Conservation (phyloP, 1,140 invertebrate genomes). For the Scylla paramamosain region DNA sequence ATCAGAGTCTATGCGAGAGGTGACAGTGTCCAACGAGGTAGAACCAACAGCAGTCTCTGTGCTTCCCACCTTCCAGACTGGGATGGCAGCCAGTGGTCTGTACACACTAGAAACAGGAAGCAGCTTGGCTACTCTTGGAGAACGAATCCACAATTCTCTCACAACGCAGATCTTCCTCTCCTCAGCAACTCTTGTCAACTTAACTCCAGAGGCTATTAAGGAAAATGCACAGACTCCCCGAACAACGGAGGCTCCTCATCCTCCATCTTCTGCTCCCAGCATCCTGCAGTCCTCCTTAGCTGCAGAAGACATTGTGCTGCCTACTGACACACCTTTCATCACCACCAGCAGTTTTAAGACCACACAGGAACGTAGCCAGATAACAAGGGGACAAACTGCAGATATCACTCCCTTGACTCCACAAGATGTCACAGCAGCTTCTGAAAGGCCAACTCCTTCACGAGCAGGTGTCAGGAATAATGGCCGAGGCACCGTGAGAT, state of each 20-base stretch:
- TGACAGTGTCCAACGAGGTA: slow-evolving; percentile 78
- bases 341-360: slow-evolving; percentile 72
- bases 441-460: slow-evolving; percentile 11
- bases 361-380: slow-evolving; percentile 42
- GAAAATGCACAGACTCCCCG: slow-evolving; percentile 30
- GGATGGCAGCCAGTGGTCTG: slow-evolving; percentile 77
- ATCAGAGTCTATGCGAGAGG: slow-evolving; percentile 76
- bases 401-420: neutral
- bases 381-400: slow-evolving; percentile 37
- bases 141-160: slow-evolving; percentile 78
- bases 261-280: neutral
- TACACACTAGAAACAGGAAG: slow-evolving; percentile 77
- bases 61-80: slow-evolving; percentile 73
- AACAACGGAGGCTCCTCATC: neutral
- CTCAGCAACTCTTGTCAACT: slow-evolving; percentile 78
- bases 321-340: slow-evolving; percentile 69
- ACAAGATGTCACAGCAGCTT: slow-evolving; percentile 39
- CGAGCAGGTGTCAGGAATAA: slow-evolving; percentile 58
- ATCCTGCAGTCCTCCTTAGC: slow-evolving; percentile 69
- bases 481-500: slow-evolving; percentile 75
- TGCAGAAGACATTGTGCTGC: slow-evolving; percentile 59
- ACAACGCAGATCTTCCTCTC: slow-evolving; percentile 80
- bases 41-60: slow-evolving; percentile 76
- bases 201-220: slow-evolving; percentile 76
- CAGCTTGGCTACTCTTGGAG: slow-evolving; percentile 78